These are phyloP conservation scores for Euura saliciscinereae DNA, from an alignment of 1,140 invertebrate genomes.

Conservation along the genomic window DNA sequence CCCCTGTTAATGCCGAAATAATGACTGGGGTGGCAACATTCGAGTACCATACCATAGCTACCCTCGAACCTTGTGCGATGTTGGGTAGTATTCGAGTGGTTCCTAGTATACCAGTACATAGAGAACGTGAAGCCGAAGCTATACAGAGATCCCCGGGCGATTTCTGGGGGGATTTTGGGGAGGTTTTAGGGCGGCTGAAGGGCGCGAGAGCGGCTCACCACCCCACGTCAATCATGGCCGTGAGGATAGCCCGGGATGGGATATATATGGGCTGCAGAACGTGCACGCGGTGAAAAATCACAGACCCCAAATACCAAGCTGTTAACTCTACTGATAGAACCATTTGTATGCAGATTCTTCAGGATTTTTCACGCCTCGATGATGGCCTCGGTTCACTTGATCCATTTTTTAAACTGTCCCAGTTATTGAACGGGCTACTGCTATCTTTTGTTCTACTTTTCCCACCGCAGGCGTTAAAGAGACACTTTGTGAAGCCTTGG, in stretches of 20 bases:
- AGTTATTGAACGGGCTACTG: no score
- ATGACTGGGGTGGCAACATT: slow-evolving; percentile 54
- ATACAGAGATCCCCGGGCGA: neutral
- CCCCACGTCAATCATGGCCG: slow-evolving; percentile 37
- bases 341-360: slow-evolving; percentile 32
- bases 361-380: slow-evolving; percentile 1
- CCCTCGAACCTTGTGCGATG: slow-evolving; percentile 32
- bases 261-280: slow-evolving; percentile 7
- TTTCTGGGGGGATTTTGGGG: neutral
- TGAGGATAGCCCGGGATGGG: neutral
- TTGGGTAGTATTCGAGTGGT: neutral
- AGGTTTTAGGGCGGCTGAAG: neutral
- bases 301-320: slow-evolving; percentile 11
- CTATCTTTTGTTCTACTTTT: no score
- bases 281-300: slow-evolving; percentile 13
- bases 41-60: slow-evolving; percentile 29
- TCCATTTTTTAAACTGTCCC: no score
- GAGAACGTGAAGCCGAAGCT: neutral
- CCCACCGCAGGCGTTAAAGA: no score
- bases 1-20: slow-evolving; percentile 54
- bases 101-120: neutral
- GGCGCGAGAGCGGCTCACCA: neutral
- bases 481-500: no score
- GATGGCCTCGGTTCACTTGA: no score
- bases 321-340: slow-evolving; percentile 21